Base-by-base conservation (phyloP, 2,888 invertebrate genomes). In the Metellina segmentata region DNA sequence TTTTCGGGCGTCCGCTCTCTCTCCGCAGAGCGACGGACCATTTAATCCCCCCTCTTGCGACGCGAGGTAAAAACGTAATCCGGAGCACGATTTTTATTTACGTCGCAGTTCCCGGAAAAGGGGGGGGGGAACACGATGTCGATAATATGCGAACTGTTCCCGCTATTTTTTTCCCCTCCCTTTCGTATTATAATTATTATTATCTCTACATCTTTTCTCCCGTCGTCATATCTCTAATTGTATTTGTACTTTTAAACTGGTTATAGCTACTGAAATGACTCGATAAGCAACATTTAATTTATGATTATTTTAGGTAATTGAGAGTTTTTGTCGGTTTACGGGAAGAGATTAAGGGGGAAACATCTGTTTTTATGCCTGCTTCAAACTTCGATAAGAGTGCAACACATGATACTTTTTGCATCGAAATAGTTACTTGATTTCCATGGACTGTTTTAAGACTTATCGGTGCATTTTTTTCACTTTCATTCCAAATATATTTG, bases 231-330 rank as follows among this genome's bases (percentile, higher is more conserved):
- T 20, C 34, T 8, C n/a, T 79, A 51, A 81, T 61, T 49, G 70
- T 70, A 34, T 87, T 79, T 52, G 49, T 87, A 16, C 9, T 87
- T 81, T 48, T 7, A 52, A 79, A 87, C 78, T 81, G 53, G 72
- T 72, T 79, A 53, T 72, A 81, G 71, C 79, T 51, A 71, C 48
- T 72, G 16, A 71, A 71, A 81, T 81, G 51, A 70, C 53, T 81
- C 52, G 79, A 81, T 87, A 87, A 87, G 87, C 87, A 87, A 87
- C 87, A 81, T 87, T 87, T 87, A 87, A 81, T 87, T 87, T 87
- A 81, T 72, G 78, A 72, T 87, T 81, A 87, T 87, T 86, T 78
- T 77, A 61, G 49, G 48, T 70, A 70, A 86, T 78, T 19, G 77
- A 13, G 19, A n/a, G 9, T 70, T 78, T 86, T 78, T 78, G 11